A percentile compares a stretch with the other conserved stretches of the same genome.
Conservation (phyloP, 2,888 invertebrate species). For the Lepidonotus clava region DNA sequence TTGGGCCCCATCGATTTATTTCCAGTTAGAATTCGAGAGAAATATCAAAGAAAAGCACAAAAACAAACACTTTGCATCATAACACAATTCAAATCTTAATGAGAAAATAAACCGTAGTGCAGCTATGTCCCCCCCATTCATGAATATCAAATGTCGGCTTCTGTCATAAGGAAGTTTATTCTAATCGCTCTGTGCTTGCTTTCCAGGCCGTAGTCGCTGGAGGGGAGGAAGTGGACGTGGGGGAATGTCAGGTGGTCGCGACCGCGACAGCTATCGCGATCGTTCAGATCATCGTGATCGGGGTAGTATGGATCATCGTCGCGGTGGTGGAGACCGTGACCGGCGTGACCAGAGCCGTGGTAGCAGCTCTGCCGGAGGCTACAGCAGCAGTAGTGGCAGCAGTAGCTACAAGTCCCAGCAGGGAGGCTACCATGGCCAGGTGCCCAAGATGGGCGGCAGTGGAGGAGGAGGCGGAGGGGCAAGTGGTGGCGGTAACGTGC, state of each 20-base stretch:
- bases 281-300: conserved; percentile 57
- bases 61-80: too few relatives aligned
- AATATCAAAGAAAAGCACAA: too few relatives aligned
- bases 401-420: conserved; percentile 43
- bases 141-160: not conserved
- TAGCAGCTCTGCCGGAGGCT: conserved; percentile 51
- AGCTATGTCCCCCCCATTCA: not conserved
- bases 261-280: conserved; percentile 55
- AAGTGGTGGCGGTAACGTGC: conserved; percentile 33
- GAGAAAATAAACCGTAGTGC: too few relatives aligned
- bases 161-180: not conserved
- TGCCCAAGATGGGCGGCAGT: conserved; percentile 22
- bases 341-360: conserved; percentile 30
- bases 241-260: conserved; percentile 50
- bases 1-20: too few relatives aligned
- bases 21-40: too few relatives aligned
- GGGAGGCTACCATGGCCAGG: conserved; percentile 5
- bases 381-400: conserved; percentile 50
- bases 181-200: not conserved
- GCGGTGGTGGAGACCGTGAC: conserved; percentile 56
- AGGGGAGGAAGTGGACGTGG: conserved; percentile 53
- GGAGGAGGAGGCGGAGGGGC: conserved; percentile 30
- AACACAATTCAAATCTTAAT: too few relatives aligned
- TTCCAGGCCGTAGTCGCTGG: conserved; percentile 67
- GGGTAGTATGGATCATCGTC: conserved; percentile 57